phyloP scores from a whole-genome alignment of 2,797 vertebrate genomes.

The Adelosebastes latens region DNA sequence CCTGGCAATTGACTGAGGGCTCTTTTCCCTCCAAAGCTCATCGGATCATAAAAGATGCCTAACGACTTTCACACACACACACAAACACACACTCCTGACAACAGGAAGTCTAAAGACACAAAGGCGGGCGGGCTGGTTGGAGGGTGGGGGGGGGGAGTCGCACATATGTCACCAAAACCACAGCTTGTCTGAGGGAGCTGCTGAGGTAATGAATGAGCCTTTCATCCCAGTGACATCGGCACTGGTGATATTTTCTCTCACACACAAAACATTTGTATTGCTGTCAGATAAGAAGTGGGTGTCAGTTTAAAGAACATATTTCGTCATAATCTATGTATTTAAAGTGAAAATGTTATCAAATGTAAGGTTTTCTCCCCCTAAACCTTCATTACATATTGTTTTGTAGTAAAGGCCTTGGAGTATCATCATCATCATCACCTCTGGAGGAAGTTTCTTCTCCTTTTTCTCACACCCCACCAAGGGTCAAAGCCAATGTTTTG shows the following conservation, averaged over 20 bases:
- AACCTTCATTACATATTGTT: neutral
- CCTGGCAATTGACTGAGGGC: slow-evolving; percentile 21
- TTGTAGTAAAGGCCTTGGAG: neutral
- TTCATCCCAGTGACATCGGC: slow-evolving; percentile 42
- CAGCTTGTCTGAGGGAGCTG: slow-evolving; percentile 50
- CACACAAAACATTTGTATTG: slow-evolving; percentile 31
- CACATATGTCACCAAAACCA: slow-evolving; percentile 78
- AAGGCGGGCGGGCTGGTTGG: slow-evolving; percentile 35
- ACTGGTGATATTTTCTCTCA: slow-evolving; percentile 23
- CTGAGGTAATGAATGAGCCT: slow-evolving; percentile 62
- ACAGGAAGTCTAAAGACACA: slow-evolving; percentile 72
- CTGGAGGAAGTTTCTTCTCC: slow-evolving; percentile 33
- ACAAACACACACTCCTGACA: slow-evolving; percentile 46
- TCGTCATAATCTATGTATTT: neutral
- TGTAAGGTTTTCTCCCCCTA: neutral
- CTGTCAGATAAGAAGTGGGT: neutral
- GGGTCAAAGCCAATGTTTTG: slow-evolving; percentile 72
- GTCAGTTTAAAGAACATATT: neutral
- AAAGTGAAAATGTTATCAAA: neutral
- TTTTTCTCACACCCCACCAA: slow-evolving; percentile 60
- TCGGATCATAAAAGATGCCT: slow-evolving; percentile 60
- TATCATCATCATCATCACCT: slow-evolving; percentile 7
- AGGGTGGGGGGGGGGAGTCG: neutral
- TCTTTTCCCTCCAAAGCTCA: neutral
- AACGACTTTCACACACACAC: slow-evolving; percentile 61